Base-by-base conservation (phyloP, 2,888 invertebrate species). In the Allacma fusca region DNA sequence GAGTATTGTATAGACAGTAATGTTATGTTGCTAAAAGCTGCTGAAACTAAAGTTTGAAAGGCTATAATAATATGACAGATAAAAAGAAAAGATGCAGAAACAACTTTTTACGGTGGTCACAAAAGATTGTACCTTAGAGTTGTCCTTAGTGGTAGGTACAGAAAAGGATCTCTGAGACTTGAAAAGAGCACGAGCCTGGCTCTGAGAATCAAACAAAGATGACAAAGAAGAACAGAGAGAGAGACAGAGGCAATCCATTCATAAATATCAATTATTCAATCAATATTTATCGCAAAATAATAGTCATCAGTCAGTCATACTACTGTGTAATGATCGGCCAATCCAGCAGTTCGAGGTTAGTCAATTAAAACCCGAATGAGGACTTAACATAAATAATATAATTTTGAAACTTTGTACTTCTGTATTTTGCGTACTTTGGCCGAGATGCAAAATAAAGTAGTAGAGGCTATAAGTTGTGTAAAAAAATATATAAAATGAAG, bases 111-210 rank as follows among this genome's bases (percentile, higher is more conserved):
- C 62, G 21, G 72, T 57, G 59, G 62, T 29, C 64, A 73, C 73
- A 73, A 73, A 73, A 62, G 62, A 62, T 80, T 81, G 82, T 83
- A 83, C 83, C 81, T 83, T 83, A 73, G 80, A 81, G 81, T 80
- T 83, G 83, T 83, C 93, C 89, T 95, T 95, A 79, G 95, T 92
- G 59, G 94, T 94, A 81, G 96, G 96, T 88, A 96, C 94, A 86
- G 95, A 96, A 88, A 95, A 94, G 84, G 95, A 95, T 86, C 96
- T 91, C 89, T 95, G 95, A 84, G 94, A 94, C 90, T 95, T 95
- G 89, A 94, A 94, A 89, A 93, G 91, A 90, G 93, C 92, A 89
- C 92, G 90, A 88, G 91, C 91, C 84, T 87, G 86, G 81, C 88
- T 86, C 80, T 79, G 79, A 77, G 78, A 77, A 77, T 78, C 82